Evolutionary conservation across 1,140 invertebrate species (phyloP).

Genomic region (Ceratina calcarata): DNA sequence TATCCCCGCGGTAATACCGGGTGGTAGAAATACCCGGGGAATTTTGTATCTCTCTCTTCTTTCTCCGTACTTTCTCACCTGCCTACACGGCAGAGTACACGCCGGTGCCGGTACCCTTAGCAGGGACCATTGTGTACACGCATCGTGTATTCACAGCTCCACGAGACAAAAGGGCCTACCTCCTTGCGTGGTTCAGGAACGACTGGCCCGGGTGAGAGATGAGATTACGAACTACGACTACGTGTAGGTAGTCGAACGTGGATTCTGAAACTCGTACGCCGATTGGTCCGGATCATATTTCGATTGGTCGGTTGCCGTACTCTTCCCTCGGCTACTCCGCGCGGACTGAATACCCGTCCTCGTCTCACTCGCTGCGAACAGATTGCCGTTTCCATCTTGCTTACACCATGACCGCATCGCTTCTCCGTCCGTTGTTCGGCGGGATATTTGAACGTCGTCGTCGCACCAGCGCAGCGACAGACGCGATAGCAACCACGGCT

Average conservation of each 20-base stretch:
- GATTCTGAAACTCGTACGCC: slow-evolving; percentile 16
- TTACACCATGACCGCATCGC: neutral
- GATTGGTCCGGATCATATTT: slow-evolving; percentile 56
- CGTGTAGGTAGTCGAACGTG: slow-evolving; percentile 38
- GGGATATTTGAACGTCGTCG: slow-evolving; percentile 39
- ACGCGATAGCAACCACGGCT: slow-evolving; percentile 50
- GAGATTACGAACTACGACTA: slow-evolving; percentile 39
- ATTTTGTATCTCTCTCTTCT: slow-evolving; percentile 50
- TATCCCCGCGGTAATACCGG: slow-evolving; percentile 44
- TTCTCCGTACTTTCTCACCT: slow-evolving; percentile 69
- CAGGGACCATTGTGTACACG: slow-evolving; percentile 71
- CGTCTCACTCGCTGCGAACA: neutral
- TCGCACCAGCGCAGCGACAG: slow-evolving; percentile 26
- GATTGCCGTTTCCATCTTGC: slow-evolving; percentile 13
- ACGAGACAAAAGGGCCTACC: slow-evolving; percentile 74
- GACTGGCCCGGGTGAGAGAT: slow-evolving; percentile 60
- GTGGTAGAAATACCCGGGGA: slow-evolving; percentile 44
- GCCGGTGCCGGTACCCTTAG: slow-evolving; percentile 61
- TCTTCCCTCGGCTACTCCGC: slow-evolving; percentile 61
- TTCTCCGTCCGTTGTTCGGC: neutral
- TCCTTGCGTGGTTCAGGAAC: slow-evolving; percentile 73
- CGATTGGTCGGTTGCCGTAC: slow-evolving; percentile 64
- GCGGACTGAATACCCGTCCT: slow-evolving; percentile 66
- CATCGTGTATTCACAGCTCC: slow-evolving; percentile 72
- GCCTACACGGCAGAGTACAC: slow-evolving; percentile 64